phyloP scores from a whole-genome alignment of 1,140 invertebrate species.

The Drosophila pectinifera region DNA sequence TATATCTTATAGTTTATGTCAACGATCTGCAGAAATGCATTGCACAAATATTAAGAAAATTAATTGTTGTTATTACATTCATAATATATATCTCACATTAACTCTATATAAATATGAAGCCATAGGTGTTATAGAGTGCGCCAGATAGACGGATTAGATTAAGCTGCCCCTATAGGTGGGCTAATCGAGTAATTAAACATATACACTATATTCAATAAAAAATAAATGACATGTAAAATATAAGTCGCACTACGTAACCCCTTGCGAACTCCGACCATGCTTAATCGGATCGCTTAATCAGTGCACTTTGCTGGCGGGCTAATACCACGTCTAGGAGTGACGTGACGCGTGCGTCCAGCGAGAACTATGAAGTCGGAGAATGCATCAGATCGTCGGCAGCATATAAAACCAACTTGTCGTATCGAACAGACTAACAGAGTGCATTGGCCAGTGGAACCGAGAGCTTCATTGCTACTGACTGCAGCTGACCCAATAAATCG shows the following conservation, averaged over 20 bases:
- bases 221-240: background rate
- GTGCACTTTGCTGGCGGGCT: conserved; percentile 7
- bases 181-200: too few species aligned
- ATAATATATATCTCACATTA: too few species aligned
- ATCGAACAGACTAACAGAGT: conserved; percentile 52
- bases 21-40: too few species aligned
- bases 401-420: conserved; percentile 49
- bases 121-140: too few species aligned
- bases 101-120: too few species aligned
- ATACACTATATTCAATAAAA: too few species aligned
- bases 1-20: background rate
- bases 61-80: too few species aligned
- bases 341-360: background rate
- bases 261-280: background rate
- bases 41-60: too few species aligned
- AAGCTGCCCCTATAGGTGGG: too few species aligned
- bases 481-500: conserved; percentile 43
- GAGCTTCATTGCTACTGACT: conserved; percentile 20
- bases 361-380: conserved; percentile 11
- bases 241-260: background rate
- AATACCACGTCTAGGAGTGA: conserved; percentile 4
- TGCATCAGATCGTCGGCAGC: conserved; percentile 6
- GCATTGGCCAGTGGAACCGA: conserved; percentile 39
- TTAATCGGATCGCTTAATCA: conserved; percentile 10
- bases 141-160: too few species aligned